Evolutionary conservation across 2,113 vertebrate species (phyloP).

Genomic region (Anser brachyrhynchus): DNA sequence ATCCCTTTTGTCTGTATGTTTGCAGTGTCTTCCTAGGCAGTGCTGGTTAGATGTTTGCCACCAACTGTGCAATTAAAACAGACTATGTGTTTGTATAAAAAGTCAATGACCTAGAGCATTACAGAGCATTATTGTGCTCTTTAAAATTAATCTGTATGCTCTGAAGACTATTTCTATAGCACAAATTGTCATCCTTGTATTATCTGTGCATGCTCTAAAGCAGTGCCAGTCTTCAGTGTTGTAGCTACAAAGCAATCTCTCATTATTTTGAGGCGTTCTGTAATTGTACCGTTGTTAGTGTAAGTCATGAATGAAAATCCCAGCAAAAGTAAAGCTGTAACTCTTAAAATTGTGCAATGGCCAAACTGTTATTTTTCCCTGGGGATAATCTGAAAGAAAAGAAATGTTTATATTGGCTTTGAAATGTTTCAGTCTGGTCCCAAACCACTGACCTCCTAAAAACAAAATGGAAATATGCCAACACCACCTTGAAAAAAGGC

Average conservation of each 20-base stretch:
- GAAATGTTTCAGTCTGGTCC: not conserved
- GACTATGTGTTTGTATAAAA: not conserved
- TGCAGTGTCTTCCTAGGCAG: not conserved
- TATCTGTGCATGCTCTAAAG: not conserved
- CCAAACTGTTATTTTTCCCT: constrained; percentile 6
- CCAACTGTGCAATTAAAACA: not conserved
- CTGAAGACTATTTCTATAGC: not conserved
- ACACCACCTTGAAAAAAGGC: not conserved
- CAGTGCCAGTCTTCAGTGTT: not conserved
- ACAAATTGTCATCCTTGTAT: not conserved
- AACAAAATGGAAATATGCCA: not conserved
- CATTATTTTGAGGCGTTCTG: not conserved
- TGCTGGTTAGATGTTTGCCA: not conserved
- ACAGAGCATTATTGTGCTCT: not conserved
- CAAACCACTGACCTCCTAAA: constrained; percentile 14
- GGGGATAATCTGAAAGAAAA: constrained; percentile 4
- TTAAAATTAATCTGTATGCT: not conserved
- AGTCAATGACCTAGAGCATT: not conserved
- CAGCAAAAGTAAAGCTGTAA: not conserved
- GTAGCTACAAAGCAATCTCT: not conserved
- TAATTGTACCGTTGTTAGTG: not conserved
- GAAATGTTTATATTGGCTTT: constrained; percentile 2
- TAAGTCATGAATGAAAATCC: not conserved
- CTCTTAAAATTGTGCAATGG: not conserved
- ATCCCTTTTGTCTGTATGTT: not conserved